phyloP scores from a whole-genome alignment of 2,888 invertebrate species.

The Copidosoma aretas region DNA sequence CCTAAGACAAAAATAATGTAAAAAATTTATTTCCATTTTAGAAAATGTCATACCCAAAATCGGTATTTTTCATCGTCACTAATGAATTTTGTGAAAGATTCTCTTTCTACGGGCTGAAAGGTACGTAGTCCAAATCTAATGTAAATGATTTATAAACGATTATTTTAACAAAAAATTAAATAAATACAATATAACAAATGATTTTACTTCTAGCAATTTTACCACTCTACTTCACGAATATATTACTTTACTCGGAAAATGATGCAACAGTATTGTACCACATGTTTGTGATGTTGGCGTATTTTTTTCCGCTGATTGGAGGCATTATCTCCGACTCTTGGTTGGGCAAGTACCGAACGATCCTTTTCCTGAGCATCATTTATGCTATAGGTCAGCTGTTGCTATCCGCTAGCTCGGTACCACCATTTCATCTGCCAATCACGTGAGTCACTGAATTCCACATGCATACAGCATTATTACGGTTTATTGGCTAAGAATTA shows the following conservation, averaged over 20 bases:
- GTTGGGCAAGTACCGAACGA: conserved; percentile 89
- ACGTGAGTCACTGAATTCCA: conserved; percentile 58
- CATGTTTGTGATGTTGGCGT: conserved; percentile 86
- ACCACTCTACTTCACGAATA: conserved; percentile 83
- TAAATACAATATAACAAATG: neutral
- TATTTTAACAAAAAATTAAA: neutral
- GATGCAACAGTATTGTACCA: conserved; percentile 88
- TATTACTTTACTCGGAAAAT: conserved; percentile 75
- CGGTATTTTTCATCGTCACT: conserved; percentile 90
- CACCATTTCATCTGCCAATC: conserved; percentile 68
- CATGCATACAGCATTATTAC: neutral
- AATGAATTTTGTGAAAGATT: conserved; percentile 99
- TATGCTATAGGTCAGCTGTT: conserved; percentile 85
- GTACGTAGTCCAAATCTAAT: conserved; percentile 69
- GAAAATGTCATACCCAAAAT: conserved; percentile 81
- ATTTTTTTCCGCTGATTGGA: conserved; percentile 87
- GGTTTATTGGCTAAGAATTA: too few relatives aligned
- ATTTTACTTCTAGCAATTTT: conserved; percentile 78
- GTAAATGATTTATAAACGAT: neutral
- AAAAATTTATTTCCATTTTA: conserved; percentile 55
- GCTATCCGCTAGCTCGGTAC: conserved; percentile 74
- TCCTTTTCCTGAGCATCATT: conserved; percentile 85
- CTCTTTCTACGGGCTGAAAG: conserved; percentile 95
- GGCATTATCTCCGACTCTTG: conserved; percentile 93
- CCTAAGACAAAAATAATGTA: too few relatives aligned